Conservation (phyloP, 2,797 vertebrate genomes). For the Tolypeutes matacus region DNA sequence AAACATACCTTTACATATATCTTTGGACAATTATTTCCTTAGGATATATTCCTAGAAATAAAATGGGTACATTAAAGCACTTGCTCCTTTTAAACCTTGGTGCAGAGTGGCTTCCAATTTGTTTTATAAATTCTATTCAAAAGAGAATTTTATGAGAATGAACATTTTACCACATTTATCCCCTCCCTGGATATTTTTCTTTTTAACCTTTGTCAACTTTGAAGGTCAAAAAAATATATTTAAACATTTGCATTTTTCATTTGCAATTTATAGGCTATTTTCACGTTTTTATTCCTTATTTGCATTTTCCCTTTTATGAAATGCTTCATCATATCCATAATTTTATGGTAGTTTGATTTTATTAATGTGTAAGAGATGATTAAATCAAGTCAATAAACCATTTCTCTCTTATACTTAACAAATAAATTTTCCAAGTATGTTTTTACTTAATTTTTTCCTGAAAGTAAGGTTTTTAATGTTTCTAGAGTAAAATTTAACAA, state of each 20-base stretch:
- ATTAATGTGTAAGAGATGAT: constrained; percentile 78
- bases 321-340: constrained; percentile 67
- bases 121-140: constrained; percentile 54
- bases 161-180: constrained; percentile 56
- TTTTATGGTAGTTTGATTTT: constrained; percentile 74
- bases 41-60: not conserved
- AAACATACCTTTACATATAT: not conserved
- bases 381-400: constrained; percentile 77
- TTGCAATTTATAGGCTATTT: constrained; percentile 55
- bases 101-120: not conserved
- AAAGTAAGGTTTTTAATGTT: constrained; percentile 61
- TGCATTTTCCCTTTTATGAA: constrained; percentile 76
- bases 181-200: constrained; percentile 59
- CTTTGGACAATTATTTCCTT: constrained; percentile 28
- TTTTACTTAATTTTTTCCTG: constrained; percentile 43
- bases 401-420: constrained; percentile 73
- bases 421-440: constrained; percentile 67
- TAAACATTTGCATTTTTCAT: constrained; percentile 72
- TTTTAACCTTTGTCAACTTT: constrained; percentile 63
- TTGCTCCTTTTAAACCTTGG: constrained; percentile 11
- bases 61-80: not conserved
- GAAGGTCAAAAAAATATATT: constrained; percentile 55
- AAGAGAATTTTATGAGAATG: constrained; percentile 68
- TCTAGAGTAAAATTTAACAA: constrained; percentile 38
- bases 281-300: constrained; percentile 72